Base-by-base conservation (phyloP, 2,113 vertebrate genomes). In the Bambusicola thoracicus region DNA sequence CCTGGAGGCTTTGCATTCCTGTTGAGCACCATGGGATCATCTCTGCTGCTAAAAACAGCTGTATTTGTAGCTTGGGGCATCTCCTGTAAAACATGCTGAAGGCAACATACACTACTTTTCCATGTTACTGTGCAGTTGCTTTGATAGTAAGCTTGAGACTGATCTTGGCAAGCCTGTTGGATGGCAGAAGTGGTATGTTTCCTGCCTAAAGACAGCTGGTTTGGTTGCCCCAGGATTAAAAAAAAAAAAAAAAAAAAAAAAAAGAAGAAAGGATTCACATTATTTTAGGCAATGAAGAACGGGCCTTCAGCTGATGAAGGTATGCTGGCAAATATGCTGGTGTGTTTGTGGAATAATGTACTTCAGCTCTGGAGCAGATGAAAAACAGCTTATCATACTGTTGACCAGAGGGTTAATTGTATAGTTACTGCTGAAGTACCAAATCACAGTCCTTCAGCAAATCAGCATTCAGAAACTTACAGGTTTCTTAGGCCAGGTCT, bases 381-480 rank as follows among this genome's bases (percentile, higher is more conserved):
- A 53, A 61, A 87, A 93, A 2, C 29, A 65, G 4, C 20, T 85
- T 59, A 29, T 46, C 34, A 18, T 27, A 48, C 27, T 65, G 66
- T 44, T 79, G 58, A 58, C 41, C 16, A 40, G 36, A 70, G 11
- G 4, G 19, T 38, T 55, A 46, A 55, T 20, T 67, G 30, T 30
- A 3, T 13, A 15, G 38, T 49, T 22, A 18, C 7, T 11, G 14
- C 18, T 5, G 3, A 83, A 90, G 12, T 0, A 0, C 66, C 30
- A 67, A 20, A 15, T 43, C 46, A 22, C 68, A 53, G 25, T n/a
- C 38, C 30, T 78, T 24, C 43, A 46, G 44, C 6, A 67, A 83
- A 46, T 51, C 83, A 67, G 15, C 34, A 49, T 72, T 67, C 43
- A 61, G 68, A 78, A n/a, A 21, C 10, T 12, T 2, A 2, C 7